Conservation (phyloP, 2,797 vertebrate species). For the Enteromius radiatus region DNA sequence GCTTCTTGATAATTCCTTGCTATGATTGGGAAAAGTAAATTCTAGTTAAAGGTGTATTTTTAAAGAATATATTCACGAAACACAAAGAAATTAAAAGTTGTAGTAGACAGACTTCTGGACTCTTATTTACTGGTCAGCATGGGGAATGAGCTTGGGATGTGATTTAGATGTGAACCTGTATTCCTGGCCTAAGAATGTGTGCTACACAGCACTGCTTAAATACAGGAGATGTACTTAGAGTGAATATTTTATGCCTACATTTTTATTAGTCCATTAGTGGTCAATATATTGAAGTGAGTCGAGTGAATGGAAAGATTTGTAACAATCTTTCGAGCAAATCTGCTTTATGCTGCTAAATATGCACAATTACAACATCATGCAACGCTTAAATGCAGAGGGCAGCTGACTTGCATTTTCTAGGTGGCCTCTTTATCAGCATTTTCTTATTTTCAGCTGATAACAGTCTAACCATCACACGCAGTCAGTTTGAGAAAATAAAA, state of each 20-base stretch:
- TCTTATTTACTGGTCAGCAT: background rate
- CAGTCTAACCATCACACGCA: background rate
- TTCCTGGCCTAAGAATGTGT: background rate
- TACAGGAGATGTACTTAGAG: background rate
- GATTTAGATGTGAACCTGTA: background rate
- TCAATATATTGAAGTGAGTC: background rate
- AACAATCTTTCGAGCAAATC: conserved; percentile 11
- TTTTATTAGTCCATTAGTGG: conserved; percentile 28
- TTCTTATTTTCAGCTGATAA: conserved; percentile 23
- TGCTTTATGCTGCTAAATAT: conserved; percentile 29
- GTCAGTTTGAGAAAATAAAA: background rate
- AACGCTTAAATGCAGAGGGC: conserved; percentile 27
- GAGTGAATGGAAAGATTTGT: conserved; percentile 2
- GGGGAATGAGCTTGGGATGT: background rate
- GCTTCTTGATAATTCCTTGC: background rate
- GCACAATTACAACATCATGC: conserved; percentile 13
- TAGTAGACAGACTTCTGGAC: background rate
- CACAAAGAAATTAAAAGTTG: background rate
- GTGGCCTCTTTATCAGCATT: conserved; percentile 25
- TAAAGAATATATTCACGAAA: background rate
- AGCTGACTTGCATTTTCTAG: background rate
- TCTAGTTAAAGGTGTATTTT: background rate
- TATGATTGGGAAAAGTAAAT: background rate
- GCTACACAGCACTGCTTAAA: background rate
- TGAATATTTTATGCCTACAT: background rate